phyloP scores from a whole-genome alignment of 2,113 vertebrate species.

The Odocoileus virginianus region DNA sequence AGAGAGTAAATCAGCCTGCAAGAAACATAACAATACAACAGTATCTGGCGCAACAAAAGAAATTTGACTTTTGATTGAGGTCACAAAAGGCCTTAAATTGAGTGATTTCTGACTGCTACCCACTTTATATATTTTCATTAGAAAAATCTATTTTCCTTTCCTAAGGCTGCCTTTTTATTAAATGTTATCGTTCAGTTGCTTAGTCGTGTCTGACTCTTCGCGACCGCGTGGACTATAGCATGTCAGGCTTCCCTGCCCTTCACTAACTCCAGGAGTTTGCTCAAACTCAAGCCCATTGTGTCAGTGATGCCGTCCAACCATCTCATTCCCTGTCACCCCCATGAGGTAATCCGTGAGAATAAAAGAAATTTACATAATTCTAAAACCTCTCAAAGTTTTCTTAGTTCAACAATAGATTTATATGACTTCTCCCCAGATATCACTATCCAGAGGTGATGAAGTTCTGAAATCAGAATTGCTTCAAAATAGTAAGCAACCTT shows the following conservation, averaged over 20 bases:
- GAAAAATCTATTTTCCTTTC: not conserved
- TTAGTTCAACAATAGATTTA: not conserved
- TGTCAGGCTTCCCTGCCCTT: not conserved
- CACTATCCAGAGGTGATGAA: not conserved
- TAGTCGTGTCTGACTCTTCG: not conserved
- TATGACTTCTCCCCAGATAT: not conserved
- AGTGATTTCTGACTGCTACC: not conserved
- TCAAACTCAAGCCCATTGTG: not conserved
- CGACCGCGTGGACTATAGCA: not conserved
- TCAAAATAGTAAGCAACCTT: not conserved
- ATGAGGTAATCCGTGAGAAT: not conserved
- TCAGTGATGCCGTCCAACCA: not conserved
- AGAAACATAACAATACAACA: slow-evolving; percentile 37
- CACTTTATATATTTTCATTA: slow-evolving; percentile 41
- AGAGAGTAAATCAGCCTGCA: slow-evolving; percentile 35
- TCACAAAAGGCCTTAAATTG: slow-evolving; percentile 8
- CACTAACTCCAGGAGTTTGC: not conserved
- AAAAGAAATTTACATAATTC: not conserved
- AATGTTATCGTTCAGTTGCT: not conserved
- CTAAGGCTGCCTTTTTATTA: slow-evolving; percentile 1
- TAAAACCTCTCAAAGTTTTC: not conserved
- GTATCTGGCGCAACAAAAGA: slow-evolving; percentile 11
- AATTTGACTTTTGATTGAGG: slow-evolving; percentile 28
- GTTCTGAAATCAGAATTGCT: slow-evolving; percentile 3
- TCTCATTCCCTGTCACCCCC: not conserved